Base-by-base conservation (phyloP, 35 echinoderm and acorn worm species). In the Apostichopus japonicus region DNA sequence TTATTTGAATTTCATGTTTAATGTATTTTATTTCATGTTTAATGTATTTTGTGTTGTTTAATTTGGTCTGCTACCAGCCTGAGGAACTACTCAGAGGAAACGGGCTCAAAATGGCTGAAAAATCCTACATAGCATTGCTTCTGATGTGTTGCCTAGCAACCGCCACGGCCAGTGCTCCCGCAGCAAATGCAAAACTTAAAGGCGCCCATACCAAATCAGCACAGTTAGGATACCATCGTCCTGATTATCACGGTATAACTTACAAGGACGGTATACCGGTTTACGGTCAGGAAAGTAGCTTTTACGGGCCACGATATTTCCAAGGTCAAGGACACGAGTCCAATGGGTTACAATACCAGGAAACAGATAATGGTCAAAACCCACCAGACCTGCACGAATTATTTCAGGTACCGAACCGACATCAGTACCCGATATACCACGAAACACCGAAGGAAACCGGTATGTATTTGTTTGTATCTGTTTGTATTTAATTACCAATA, bases 391-490 rank as follows among this genome's bases (percentile, higher is more conserved):
- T 84, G 15, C 81, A 84, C 23, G 16, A 84, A 21, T 19, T 23
- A 23, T 58, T 84, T 10, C 81, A 84, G 53, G 54, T 84, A 17
- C 81, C 81, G 21, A 84, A 58, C 23, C 81, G 53, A 57, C 81
- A 84, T n/a, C 81, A 59, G 54, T 84, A 84, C 54, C 81, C 81
- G 54, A 84, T 84, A 55, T 84, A 84, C 56, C 54, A 84, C 54
- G 81, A 84, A 24, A 58, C 81, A 10, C 81, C 81, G 8, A 84
- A 84, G 56, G 56, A 84, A 57, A 21, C 27, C 54, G 81, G 81
- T 84, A 84, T 11, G 54, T 84, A 8, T 44, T 5, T 77, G 8
- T 17, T 77, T 77, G 24, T 15, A 13, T 5, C n/a, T 72, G 67
- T 72, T 72, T 72, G 67, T 21, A 72, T 72, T 72, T 72, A 21